These are phyloP conservation scores for Lochmaea crataegi DNA, from an alignment of 2,888 invertebrate species.

Conservation along the genomic window DNA sequence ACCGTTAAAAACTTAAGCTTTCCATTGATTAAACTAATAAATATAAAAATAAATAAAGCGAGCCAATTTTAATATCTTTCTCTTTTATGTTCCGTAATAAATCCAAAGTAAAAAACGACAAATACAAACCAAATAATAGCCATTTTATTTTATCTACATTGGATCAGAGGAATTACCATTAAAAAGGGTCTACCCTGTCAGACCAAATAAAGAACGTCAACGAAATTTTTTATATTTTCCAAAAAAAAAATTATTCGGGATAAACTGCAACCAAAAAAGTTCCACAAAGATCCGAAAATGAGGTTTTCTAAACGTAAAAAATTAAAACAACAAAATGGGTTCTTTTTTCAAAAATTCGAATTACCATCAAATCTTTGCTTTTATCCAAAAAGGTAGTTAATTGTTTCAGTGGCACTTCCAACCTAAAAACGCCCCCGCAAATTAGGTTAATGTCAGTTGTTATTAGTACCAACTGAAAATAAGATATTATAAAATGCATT, in stretches of 20 bases:
- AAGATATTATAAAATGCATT: too few species aligned
- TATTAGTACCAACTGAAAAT: too few species aligned
- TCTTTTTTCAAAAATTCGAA: background rate
- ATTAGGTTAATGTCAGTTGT: background rate
- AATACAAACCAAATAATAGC: conserved; percentile 4
- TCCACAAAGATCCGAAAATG: conserved; percentile 8
- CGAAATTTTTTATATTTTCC: background rate
- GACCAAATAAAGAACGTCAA: background rate
- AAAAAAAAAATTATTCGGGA: background rate
- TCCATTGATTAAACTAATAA: conserved; percentile 1
- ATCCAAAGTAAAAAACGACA: conserved; percentile 6
- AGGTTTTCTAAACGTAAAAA: background rate
- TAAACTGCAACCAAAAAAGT: conserved; percentile 12
- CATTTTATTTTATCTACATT: conserved; percentile 5
- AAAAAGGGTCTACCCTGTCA: conserved; percentile 12
- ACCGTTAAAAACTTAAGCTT: too few species aligned
- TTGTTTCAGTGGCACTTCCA: background rate
- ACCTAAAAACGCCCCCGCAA: background rate
- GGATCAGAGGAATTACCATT: conserved; percentile 3
- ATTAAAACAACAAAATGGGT: background rate
- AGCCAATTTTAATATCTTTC: background rate
- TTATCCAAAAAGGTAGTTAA: too few species aligned
- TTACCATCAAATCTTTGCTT: too few species aligned
- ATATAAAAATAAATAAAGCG: conserved; percentile 5
- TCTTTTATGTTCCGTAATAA: background rate